Percentiles rank a stretch among this genome's conserved stretches.
phyloP scores from a whole-genome alignment of 2,113 vertebrate species.

The Archocentrus centrarchus region DNA sequence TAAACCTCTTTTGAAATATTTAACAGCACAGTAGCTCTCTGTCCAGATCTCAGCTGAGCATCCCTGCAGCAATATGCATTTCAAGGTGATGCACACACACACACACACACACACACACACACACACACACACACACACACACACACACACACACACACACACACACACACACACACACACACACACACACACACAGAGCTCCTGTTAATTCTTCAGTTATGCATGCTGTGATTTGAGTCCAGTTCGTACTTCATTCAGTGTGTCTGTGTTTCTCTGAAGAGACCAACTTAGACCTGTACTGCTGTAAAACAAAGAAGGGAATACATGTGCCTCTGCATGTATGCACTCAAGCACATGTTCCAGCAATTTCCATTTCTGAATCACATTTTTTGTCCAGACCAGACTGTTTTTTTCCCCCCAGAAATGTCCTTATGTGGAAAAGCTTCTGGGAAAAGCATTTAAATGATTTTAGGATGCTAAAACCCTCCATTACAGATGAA shows the following conservation, averaged over 20 bases:
- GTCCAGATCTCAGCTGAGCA: background rate
- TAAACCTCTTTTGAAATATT: slow-evolving; percentile 17
- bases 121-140: background rate
- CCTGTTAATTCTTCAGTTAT: background rate
- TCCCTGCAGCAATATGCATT: slow-evolving; percentile 1
- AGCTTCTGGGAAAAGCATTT: slow-evolving; percentile 17
- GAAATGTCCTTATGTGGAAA: background rate
- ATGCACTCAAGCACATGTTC: background rate
- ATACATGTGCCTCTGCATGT: background rate
- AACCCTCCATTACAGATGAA: slow-evolving; percentile 30
- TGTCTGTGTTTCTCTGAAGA: background rate
- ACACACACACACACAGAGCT: background rate
- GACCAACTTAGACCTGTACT: slow-evolving; percentile 1
- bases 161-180: no score
- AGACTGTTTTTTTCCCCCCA: no score
- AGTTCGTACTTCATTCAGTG: background rate
- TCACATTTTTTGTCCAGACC: background rate
- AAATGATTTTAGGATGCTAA: background rate
- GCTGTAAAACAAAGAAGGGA: background rate
- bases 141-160: no score
- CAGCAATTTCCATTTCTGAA: slow-evolving; percentile 9
- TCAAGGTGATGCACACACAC: background rate
- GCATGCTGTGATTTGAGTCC: background rate
- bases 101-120: background rate
- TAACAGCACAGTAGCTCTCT: background rate